Base-by-base conservation (phyloP, 2,888 invertebrate species). In the Nomada ferruginata region DNA sequence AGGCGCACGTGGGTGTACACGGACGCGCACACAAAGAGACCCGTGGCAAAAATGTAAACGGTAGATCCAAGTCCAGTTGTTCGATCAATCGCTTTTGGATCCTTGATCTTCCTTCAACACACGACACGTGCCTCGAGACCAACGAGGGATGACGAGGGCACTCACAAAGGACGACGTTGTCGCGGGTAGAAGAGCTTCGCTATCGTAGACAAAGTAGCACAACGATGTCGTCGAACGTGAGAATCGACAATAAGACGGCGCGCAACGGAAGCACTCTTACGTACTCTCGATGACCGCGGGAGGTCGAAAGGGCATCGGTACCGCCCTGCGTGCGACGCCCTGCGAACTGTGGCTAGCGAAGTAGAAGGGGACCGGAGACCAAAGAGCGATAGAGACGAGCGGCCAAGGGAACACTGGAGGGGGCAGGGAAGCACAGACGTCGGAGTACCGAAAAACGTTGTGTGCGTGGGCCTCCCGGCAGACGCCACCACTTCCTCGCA, bases 281-380 rank as follows among this genome's bases (percentile, higher is more conserved):
- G 79, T 77, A 75, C 79, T 86, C 73, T 84, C 70, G 83, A 84
- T 84, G 84, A 86, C 85, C 82, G 80, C 82, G 82, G 80, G 88
- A 87, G 89, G 89, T 88, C 89, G 89, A 88, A 92, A 92, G 92
- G 92, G 92, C 91, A 90, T 87, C 90, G 91, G 91, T 91, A 89
- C 92, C 91, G 91, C 91, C 91, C 91, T 90, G 90, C 89, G 88
- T 82, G 86, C 88, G 85, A 86, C 85, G 87, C 86, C 86, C 85
- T 85, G 83, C 85, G 82, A 86, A 86, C 85, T 85, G 85, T 76
- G 81, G 66, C 53, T 69, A 63, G 80, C 69, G 66, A 52, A 69
- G 83, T 76, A 78, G 76, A 76, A 76, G 77, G 79, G 78, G 73
- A 20, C 63, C 70, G 57, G 65, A n/a, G 55, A 23, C 29, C 50